Percentiles rank a stretch among this genome's conserved stretches.
phyloP scores from a whole-genome alignment of 2,888 invertebrate genomes.

The Micoletzkya japonica region DNA sequence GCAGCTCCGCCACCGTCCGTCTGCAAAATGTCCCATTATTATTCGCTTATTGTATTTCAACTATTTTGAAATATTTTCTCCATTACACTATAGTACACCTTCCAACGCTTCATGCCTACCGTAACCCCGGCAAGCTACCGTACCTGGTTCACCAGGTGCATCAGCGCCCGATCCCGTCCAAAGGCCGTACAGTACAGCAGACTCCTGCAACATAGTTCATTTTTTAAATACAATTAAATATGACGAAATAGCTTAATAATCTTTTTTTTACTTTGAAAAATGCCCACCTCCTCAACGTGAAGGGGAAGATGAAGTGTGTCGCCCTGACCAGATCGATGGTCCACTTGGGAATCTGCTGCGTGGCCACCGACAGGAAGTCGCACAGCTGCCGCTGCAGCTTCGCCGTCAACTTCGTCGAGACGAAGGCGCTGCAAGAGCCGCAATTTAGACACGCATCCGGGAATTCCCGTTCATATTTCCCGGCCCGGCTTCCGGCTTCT shows the following conservation, averaged over 20 bases:
- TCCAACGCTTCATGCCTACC: background rate
- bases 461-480: background rate
- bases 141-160: slow-evolving; percentile 79
- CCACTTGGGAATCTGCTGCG: slow-evolving; percentile 95
- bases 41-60: background rate
- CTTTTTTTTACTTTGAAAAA: background rate
- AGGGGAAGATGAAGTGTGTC: slow-evolving; percentile 93
- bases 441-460: background rate
- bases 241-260: too few relatives aligned
- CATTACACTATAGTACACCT: too few relatives aligned
- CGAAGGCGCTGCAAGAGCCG: slow-evolving; percentile 33
- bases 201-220: slow-evolving; percentile 71
- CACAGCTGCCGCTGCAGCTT: slow-evolving; percentile 96
- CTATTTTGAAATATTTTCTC: too few relatives aligned
- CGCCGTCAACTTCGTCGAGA: slow-evolving; percentile 79
- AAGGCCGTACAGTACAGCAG: slow-evolving; percentile 96
- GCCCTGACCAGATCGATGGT: slow-evolving; percentile 50
- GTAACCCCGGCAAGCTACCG: slow-evolving; percentile 36
- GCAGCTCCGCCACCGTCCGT: slow-evolving; percentile 31
- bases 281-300: slow-evolving; percentile 78
- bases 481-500: background rate
- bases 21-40: background rate
- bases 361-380: slow-evolving; percentile 95
- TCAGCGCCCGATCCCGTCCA: slow-evolving; percentile 88
- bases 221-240: background rate